Base-by-base conservation (phyloP, 2,888 invertebrate species). In the Theretra japonica region DNA sequence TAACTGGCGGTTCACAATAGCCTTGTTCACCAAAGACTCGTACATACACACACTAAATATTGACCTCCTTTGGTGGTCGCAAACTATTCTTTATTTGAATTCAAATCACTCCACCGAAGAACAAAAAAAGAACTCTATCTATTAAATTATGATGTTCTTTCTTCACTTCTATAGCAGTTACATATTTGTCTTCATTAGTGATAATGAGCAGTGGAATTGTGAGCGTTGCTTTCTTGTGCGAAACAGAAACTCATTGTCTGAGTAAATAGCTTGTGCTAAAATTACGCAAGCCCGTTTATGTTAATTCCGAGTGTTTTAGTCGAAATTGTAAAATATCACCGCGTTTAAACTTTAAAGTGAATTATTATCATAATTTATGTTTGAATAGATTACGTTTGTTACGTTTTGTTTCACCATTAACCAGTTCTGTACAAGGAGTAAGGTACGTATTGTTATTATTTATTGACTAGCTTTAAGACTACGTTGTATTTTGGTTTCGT, bases 141-240 rank as follows among this genome's bases (percentile, higher is more conserved):
- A 8, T 1, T 11, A 41, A 41, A 41, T 41, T 11, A 41, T 15
- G 41, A 11, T 11, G 3, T 15, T 41, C 41, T 41, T 41, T n/a
- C 4, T 28, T 28, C 11, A 11, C n/a, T n/a, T 30, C 21, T 65
- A 21, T 23, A 15, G 17, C 58, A 58, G 58, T 17, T 25, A 41
- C 21, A 41, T 62, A 62, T 41, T 21, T 21, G 33, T 62, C 62
- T 41, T 62, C 33, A 41, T 41, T 62, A 62, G 17, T 48, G 17
- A 65, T 65, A 65, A 65, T 65, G 65, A 48, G 48, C n/a, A 41
- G 23, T 48, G 23, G 48, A 41, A 65, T 48, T 23, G 62, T 65
- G 33, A 15, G 62, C 41, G 62, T 62, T 62, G 48, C 65, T 65
- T 65, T 65, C 65, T 65, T 41, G 17, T 17, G 8, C n/a, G n/a